Conservation (phyloP, 1,140 invertebrate genomes). For the Cardiocondyla obscurior region DNA sequence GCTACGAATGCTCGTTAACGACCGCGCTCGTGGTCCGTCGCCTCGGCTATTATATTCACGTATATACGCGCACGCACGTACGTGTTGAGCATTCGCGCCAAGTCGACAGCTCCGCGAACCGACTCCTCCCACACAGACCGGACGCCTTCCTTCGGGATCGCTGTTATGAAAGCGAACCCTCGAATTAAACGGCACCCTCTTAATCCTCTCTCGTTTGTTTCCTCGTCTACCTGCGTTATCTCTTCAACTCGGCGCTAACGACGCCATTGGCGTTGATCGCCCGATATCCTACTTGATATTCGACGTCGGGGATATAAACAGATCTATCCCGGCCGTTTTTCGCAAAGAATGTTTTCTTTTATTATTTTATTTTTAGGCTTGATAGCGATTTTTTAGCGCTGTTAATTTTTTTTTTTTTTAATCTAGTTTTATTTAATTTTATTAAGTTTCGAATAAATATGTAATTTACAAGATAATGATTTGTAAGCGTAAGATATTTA, state of each 20-base stretch:
- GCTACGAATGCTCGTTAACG: conserved; percentile 64
- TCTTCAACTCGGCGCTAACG: conserved; percentile 41
- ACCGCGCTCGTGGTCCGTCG: conserved; percentile 57
- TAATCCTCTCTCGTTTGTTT: conserved; percentile 58
- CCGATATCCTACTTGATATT: conserved; percentile 34
- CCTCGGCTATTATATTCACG: conserved; percentile 57
- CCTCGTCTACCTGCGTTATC: conserved; percentile 56
- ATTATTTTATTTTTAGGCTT: neutral
- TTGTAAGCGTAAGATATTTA: neutral
- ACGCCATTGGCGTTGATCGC: conserved; percentile 19
- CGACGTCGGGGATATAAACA: conserved; percentile 6
- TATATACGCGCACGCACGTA: neutral
- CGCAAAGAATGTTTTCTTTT: neutral
- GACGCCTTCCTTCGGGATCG: conserved; percentile 45
- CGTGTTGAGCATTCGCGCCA: conserved; percentile 42
- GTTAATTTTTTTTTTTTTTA: too few species aligned
- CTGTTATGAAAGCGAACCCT: conserved; percentile 55
- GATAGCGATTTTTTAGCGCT: neutral
- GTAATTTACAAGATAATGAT: too few species aligned
- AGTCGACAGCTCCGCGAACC: conserved; percentile 50
- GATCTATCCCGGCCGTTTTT: neutral
- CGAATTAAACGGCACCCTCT: conserved; percentile 57
- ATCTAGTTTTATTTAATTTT: too few species aligned
- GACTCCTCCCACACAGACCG: conserved; percentile 51
- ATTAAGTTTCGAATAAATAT: too few species aligned